A percentile compares a stretch with the other conserved stretches of the same genome.
Evolutionary conservation across 1,140 invertebrate genomes (phyloP).

Genomic region (Drosophila pallidifrons): DNA sequence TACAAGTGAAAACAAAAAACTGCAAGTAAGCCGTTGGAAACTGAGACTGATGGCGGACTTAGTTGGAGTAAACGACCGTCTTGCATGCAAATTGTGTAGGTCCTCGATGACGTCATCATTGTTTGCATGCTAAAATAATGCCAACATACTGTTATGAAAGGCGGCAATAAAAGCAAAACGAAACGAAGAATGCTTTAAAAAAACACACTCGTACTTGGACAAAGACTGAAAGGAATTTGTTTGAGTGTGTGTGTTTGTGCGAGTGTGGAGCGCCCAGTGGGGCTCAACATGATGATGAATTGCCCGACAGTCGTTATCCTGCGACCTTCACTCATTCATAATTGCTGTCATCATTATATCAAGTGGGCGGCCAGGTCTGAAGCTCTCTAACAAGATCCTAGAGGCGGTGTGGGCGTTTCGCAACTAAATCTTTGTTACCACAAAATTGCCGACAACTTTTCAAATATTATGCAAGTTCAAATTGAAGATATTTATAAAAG

Average conservation of each 20-base stretch:
- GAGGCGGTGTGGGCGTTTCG: not conserved
- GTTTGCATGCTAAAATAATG: slow-evolving; percentile 54
- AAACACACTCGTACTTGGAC: slow-evolving; percentile 18
- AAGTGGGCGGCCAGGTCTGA: slow-evolving; percentile 47
- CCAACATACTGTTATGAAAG: slow-evolving; percentile 23
- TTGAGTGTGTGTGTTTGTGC: too few relatives aligned
- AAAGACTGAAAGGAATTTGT: slow-evolving; percentile 11
- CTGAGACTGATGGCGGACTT: slow-evolving; percentile 8
- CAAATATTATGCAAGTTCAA: not conserved
- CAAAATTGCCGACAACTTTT: slow-evolving; percentile 8
- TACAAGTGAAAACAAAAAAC: slow-evolving; percentile 32
- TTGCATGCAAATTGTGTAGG: slow-evolving; percentile 70
- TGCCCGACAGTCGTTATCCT: slow-evolving; percentile 66
- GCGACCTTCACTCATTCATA: slow-evolving; percentile 78
- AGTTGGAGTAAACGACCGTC: slow-evolving; percentile 55
- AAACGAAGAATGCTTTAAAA: slow-evolving; percentile 48
- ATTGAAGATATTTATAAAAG: not conserved
- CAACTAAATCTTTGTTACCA: slow-evolving; percentile 11
- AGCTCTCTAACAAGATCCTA: slow-evolving; percentile 1
- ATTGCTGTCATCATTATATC: slow-evolving; percentile 81
- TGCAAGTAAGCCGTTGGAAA: slow-evolving; percentile 65
- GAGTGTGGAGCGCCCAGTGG: slow-evolving; percentile 8
- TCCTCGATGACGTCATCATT: slow-evolving; percentile 64
- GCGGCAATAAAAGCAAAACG: slow-evolving; percentile 24
- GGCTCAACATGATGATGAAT: slow-evolving; percentile 70